These are phyloP conservation scores for Standfussiana lucernea DNA, from an alignment of 2,888 invertebrate species.

Conservation along the genomic window DNA sequence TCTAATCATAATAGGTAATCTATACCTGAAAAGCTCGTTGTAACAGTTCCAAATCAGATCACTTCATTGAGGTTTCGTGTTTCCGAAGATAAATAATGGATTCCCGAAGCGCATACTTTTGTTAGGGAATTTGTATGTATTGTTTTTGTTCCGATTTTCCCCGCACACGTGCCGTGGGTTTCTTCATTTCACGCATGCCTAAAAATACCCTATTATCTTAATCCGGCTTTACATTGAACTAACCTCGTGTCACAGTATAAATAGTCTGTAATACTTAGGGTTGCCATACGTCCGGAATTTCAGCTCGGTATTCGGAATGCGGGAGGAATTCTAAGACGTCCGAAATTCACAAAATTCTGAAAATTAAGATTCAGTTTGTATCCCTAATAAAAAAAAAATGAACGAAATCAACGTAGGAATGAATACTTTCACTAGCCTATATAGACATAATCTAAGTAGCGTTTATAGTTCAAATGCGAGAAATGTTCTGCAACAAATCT, in stretches of 20 bases:
- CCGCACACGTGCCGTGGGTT: constrained; percentile 9
- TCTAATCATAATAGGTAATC: no score
- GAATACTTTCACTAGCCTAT: not conserved
- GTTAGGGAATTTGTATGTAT: not conserved
- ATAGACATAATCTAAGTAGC: not conserved
- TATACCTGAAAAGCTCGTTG: no score
- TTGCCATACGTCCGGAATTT: not conserved
- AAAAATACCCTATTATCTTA: constrained; percentile 37
- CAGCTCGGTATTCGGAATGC: not conserved
- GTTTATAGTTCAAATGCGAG: not conserved
- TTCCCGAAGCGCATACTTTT: not conserved
- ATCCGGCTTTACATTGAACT: constrained; percentile 28
- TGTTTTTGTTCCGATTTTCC: not conserved
- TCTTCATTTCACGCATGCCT: constrained; percentile 31
- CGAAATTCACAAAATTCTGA: not conserved
- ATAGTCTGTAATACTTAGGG: not conserved
- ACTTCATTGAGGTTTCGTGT: not conserved
- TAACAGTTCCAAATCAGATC: no score
- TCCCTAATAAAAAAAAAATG: not conserved
- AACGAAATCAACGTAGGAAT: not conserved
- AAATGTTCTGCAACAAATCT: not conserved
- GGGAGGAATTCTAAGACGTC: not conserved
- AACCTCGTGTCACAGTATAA: constrained; percentile 9
- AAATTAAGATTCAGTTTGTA: no score
- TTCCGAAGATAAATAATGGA: not conserved